Percentiles rank a stretch among this genome's conserved stretches.
Evolutionary conservation across 2,113 vertebrate genomes (phyloP).

Genomic region (Delphinus delphis): DNA sequence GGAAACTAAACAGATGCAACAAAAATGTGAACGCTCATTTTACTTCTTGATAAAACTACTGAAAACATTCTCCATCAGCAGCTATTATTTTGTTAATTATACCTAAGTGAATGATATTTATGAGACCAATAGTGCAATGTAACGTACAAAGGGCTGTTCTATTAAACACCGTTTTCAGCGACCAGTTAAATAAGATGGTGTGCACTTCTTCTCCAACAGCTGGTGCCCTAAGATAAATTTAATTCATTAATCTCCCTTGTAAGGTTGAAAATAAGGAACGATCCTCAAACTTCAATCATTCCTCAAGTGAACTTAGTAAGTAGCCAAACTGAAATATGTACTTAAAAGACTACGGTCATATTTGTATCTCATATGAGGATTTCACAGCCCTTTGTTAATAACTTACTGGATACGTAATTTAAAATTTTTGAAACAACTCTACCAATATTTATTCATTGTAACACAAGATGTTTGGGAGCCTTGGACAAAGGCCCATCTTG

Average conservation of each 20-base stretch:
- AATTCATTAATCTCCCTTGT: constrained; percentile 33
- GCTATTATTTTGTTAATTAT: constrained; percentile 4
- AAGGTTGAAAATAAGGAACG: constrained; percentile 39
- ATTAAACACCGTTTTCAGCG: not conserved
- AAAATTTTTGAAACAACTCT: not conserved
- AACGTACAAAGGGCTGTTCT: too few relatives aligned
- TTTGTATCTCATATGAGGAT: not conserved
- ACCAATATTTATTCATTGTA: not conserved
- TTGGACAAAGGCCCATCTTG: not conserved
- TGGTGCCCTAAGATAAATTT: not conserved
- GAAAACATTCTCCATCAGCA: not conserved
- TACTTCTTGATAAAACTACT: not conserved
- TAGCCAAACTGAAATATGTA: not conserved
- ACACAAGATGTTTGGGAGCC: not conserved
- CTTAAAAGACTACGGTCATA: not conserved
- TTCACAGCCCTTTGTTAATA: constrained; percentile 36
- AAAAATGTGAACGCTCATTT: not conserved
- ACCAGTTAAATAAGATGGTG: not conserved
- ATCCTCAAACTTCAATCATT: not conserved
- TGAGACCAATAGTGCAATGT: not conserved
- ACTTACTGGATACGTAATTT: not conserved
- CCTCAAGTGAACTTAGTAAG: not conserved
- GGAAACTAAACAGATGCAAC: constrained; percentile 36
- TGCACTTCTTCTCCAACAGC: not conserved
- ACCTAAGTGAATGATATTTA: not conserved